Conservation (phyloP, 2,888 invertebrate genomes). For the Spialia ferax region DNA sequence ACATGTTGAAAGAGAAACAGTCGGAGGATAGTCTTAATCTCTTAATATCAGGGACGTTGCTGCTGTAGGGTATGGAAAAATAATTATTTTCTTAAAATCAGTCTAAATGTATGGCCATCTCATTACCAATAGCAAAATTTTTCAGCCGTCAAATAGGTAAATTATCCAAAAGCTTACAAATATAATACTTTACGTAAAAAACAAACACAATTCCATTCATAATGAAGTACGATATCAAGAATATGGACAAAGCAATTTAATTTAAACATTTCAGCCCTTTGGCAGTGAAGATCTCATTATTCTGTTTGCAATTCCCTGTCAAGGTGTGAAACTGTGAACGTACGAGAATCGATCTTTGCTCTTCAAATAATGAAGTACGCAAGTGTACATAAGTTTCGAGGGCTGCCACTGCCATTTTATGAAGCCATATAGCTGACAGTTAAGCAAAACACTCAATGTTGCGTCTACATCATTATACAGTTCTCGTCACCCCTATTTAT, state of each 20-base stretch:
- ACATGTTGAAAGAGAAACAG: too few relatives aligned
- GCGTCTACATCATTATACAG: slow-evolving; percentile 67
- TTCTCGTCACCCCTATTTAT: slow-evolving; percentile 55
- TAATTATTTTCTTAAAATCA: too few relatives aligned
- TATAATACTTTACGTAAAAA: too few relatives aligned
- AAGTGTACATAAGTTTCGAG: slow-evolving; percentile 42
- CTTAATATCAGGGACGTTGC: too few relatives aligned
- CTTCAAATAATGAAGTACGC: slow-evolving; percentile 26
- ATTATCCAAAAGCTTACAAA: too few relatives aligned
- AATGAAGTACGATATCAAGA: neutral
- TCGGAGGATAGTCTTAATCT: too few relatives aligned
- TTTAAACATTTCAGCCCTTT: slow-evolving; percentile 28
- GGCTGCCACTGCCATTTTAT: slow-evolving; percentile 45
- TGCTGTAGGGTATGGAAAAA: too few relatives aligned
- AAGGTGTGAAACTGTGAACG: slow-evolving; percentile 37
- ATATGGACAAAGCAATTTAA: slow-evolving; percentile 20
- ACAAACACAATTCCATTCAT: neutral
- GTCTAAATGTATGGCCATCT: too few relatives aligned
- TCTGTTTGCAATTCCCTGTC: slow-evolving; percentile 19
- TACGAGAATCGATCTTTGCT: slow-evolving; percentile 32
- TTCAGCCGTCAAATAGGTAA: too few relatives aligned
- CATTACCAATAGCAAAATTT: too few relatives aligned
- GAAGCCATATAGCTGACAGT: slow-evolving; percentile 50
- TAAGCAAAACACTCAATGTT: slow-evolving; percentile 60
- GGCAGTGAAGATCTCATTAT: slow-evolving; percentile 31